Conservation (phyloP, 2,113 vertebrate genomes). For the Pycnonotus jocosus region DNA sequence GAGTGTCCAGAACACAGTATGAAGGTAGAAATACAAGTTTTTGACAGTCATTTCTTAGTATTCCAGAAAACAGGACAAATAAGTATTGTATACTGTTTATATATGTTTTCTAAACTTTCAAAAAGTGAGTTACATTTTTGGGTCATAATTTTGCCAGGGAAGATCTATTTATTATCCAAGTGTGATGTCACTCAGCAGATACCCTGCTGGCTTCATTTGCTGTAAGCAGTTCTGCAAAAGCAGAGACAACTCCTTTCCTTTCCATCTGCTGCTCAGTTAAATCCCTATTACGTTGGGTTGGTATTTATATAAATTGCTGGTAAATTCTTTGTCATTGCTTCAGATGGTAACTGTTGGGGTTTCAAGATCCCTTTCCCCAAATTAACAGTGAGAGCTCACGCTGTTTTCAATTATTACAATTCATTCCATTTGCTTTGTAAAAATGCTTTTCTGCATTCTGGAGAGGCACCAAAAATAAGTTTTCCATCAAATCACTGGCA, state of each 20-base stretch:
- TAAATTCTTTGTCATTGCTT: slow-evolving; percentile 24
- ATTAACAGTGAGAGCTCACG: neutral
- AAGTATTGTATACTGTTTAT: neutral
- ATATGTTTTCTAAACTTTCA: neutral
- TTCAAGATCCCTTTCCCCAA: slow-evolving; percentile 20
- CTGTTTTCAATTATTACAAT: slow-evolving; percentile 47
- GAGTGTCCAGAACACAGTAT: neutral
- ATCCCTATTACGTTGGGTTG: neutral
- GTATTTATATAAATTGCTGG: slow-evolving; percentile 38
- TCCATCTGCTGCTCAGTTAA: slow-evolving; percentile 37
- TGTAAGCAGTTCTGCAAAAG: neutral
- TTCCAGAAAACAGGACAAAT: neutral
- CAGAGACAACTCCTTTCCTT: neutral
- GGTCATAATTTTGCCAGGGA: neutral
- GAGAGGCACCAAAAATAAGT: neutral
- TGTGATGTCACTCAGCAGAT: slow-evolving; percentile 4
- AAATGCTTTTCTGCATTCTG: neutral
- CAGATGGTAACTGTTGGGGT: neutral
- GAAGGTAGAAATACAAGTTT: neutral
- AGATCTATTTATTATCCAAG: slow-evolving; percentile 18
- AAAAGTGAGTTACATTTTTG: neutral
- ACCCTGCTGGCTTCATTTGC: neutral
- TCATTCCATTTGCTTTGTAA: neutral
- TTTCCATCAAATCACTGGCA: neutral
- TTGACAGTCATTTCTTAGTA: neutral